Conservation (phyloP, 2,113 vertebrate genomes). For the Gulo gulo region DNA sequence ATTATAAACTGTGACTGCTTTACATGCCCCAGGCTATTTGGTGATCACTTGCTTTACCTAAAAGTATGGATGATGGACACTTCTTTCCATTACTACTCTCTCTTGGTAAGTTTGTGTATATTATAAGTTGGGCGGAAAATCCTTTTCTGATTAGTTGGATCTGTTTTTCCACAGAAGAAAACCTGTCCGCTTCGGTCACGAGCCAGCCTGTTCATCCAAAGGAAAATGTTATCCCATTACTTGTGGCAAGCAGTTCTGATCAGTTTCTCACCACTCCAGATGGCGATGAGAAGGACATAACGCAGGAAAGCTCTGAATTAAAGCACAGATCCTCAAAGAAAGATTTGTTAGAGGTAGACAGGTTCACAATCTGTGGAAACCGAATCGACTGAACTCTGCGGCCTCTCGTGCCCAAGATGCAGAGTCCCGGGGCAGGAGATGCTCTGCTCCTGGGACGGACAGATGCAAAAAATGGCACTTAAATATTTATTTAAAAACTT, state of each 20-base stretch:
- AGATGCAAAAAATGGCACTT: slow-evolving; percentile 80
- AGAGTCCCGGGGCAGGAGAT: slow-evolving; percentile 72
- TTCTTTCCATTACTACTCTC: not conserved
- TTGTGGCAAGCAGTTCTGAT: slow-evolving; percentile 92
- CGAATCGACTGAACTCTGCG: slow-evolving; percentile 90
- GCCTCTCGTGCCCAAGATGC: slow-evolving; percentile 71
- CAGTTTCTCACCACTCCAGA: slow-evolving; percentile 95
- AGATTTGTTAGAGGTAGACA: slow-evolving; percentile 96
- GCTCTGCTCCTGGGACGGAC: slow-evolving; percentile 71
- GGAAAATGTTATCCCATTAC: slow-evolving; percentile 83
- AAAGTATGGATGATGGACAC: not conserved
- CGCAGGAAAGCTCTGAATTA: slow-evolving; percentile 84
- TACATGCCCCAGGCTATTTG: not conserved
- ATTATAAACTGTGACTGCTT: too few relatives aligned
- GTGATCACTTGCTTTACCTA: not conserved
- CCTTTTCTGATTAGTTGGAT: not conserved
- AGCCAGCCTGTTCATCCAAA: slow-evolving; percentile 87
- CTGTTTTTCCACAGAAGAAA: slow-evolving; percentile 81
- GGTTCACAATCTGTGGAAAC: slow-evolving; percentile 98
- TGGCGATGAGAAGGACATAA: slow-evolving; percentile 87
- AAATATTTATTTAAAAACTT: slow-evolving; percentile 92
- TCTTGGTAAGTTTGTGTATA: not conserved
- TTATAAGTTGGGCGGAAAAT: fast-evolving
- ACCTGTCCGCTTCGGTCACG: slow-evolving; percentile 85
- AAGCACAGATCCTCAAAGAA: slow-evolving; percentile 91